Conservation (phyloP, 2,888 invertebrate genomes). For the Oeneis ivallda region DNA sequence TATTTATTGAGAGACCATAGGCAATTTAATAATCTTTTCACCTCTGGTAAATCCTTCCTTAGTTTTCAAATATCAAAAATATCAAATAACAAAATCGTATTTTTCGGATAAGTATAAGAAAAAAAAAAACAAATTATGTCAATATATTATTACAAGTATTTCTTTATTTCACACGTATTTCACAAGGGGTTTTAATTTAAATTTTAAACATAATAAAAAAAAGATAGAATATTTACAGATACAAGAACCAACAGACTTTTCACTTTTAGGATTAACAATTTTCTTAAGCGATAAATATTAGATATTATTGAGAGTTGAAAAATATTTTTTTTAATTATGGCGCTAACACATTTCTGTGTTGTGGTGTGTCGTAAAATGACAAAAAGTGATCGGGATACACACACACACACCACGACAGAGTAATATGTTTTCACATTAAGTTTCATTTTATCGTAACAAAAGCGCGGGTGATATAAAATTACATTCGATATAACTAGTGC, state of each 20-base stretch:
- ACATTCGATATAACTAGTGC: slow-evolving; percentile 25
- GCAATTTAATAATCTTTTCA: too few relatives aligned
- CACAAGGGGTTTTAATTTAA: slow-evolving; percentile 69
- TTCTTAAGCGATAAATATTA: slow-evolving; percentile 30
- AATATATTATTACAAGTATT: slow-evolving; percentile 78
- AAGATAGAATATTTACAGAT: slow-evolving; percentile 75
- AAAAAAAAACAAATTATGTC: slow-evolving; percentile 29
- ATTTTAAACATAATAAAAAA: slow-evolving; percentile 68
- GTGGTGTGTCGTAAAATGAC: too few relatives aligned
- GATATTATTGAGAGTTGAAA: too few relatives aligned
- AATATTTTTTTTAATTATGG: too few relatives aligned
- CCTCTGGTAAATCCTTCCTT: too few relatives aligned
- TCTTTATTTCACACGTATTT: slow-evolving; percentile 79
- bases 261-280: slow-evolving; percentile 71
- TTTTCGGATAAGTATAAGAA: neutral
- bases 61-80: too few relatives aligned
- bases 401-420: too few relatives aligned
- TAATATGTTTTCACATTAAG: slow-evolving; percentile 23
- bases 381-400: too few relatives aligned
- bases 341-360: too few relatives aligned
- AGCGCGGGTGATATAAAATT: slow-evolving; percentile 27
- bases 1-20: too few relatives aligned
- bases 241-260: slow-evolving; percentile 72
- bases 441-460: slow-evolving; percentile 36
- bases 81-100: too few relatives aligned